Conservation (phyloP, 2,797 vertebrate genomes). For the Thalassophryne amazonica region DNA sequence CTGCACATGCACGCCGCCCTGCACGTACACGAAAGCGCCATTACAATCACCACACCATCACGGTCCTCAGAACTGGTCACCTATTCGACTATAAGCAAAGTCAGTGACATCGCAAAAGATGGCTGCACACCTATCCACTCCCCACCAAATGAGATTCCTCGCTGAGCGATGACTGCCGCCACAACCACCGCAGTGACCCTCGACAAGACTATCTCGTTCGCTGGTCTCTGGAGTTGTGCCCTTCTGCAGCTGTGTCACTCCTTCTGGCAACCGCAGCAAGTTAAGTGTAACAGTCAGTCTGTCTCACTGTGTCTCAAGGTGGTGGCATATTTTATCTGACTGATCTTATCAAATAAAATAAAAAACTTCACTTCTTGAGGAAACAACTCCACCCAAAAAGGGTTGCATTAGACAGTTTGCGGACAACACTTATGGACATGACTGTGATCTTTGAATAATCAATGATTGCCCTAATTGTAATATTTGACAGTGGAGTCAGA, state of each 20-base stretch:
- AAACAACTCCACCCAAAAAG: too few relatives aligned
- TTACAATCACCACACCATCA: neutral
- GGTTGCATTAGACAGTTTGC: too few relatives aligned
- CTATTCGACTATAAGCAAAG: constrained; percentile 41
- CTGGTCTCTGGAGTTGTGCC: constrained; percentile 13
- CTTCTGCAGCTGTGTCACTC: constrained; percentile 11
- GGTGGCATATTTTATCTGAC: too few relatives aligned
- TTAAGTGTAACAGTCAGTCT: neutral
- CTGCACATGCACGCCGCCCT: neutral
- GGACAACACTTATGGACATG: too few relatives aligned
- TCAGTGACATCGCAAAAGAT: constrained; percentile 21
- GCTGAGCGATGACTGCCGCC: constrained; percentile 10
- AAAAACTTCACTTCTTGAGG: too few relatives aligned
- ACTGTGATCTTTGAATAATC: too few relatives aligned
- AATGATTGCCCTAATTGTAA: too few relatives aligned
- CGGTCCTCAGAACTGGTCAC: constrained; percentile 6
- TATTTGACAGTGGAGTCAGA: too few relatives aligned
- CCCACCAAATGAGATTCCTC: constrained; percentile 22
- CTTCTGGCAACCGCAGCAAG: neutral
- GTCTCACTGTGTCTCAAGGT: too few relatives aligned
- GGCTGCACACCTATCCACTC: constrained; percentile 31
- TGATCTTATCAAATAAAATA: too few relatives aligned
- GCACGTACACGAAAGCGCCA: neutral
- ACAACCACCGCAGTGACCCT: constrained; percentile 17
- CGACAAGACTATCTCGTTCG: constrained; percentile 16